These are phyloP conservation scores for Melanaphis sacchari DNA, from an alignment of 1,140 invertebrate species.

Conservation along the genomic window DNA sequence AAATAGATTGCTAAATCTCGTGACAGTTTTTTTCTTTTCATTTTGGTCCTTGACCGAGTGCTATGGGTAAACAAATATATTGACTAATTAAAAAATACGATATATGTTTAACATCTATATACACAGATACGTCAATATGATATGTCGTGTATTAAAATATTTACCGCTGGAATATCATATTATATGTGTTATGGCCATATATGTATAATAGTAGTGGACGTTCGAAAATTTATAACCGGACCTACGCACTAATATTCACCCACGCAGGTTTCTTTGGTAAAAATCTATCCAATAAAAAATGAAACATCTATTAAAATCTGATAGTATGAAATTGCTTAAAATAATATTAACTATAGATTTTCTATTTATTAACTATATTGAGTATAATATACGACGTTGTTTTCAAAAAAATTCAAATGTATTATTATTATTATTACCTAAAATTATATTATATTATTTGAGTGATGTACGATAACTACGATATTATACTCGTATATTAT, in stretches of 20 bases:
- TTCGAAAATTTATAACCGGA: slow-evolving; percentile 25
- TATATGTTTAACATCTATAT: not conserved
- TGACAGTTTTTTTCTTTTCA: not conserved
- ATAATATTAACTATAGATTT: slow-evolving; percentile 9
- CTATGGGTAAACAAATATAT: not conserved
- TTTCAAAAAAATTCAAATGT: not conserved
- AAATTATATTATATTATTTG: not conserved
- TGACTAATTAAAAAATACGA: not conserved
- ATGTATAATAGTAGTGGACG: not conserved
- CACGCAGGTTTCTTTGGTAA: slow-evolving; percentile 25
- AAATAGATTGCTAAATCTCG: not conserved
- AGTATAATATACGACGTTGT: too few species aligned
- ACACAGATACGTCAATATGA: not conserved
- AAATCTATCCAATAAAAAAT: slow-evolving; percentile 21
- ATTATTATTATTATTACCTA: not conserved
- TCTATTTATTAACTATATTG: not conserved
- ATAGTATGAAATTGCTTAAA: not conserved
- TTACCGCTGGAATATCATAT: slow-evolving; percentile 9
- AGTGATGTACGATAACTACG: not conserved
- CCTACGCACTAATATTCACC: slow-evolving; percentile 23
- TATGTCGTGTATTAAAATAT: not conserved
- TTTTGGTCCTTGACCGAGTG: not conserved
- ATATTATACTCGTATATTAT: too few species aligned
- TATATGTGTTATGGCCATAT: not conserved
- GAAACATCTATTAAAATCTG: not conserved